Base-by-base conservation (phyloP, 2,888 invertebrate species). In the Idaea biselata region DNA sequence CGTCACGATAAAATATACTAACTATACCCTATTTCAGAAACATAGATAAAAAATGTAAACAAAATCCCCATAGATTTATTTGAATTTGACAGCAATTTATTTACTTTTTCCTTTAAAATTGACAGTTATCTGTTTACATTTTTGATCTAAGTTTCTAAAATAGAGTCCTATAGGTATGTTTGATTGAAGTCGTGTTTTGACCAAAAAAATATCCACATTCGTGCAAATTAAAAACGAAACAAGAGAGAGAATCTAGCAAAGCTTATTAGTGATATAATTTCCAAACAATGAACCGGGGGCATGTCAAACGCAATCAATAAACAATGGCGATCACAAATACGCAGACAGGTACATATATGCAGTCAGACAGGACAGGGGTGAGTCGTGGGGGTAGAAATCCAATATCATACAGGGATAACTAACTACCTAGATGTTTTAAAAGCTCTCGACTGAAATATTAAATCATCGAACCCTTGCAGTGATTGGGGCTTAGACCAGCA, bases 381-480 rank as follows among this genome's bases (percentile, higher is more conserved):
- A 25, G 25, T 5, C 25, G 44, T 44, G 56, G 16, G 63, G 32
- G 54, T 44, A 58, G 56, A 62, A 60, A 66, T 66, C 64, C 62
- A 68, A 67, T 65, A 67, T 57, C 58, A 67, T 63, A 60, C 55
- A 60, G 62, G 66, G 67, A 62, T 69, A 59, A 67, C 64, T 65
- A 62, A 69, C 65, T 64, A 25, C 5, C 3, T 25, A 65, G 63
- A 65, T 67, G 60, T 62, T 63, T 65, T 63, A 69, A 69, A 69
- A 65, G 68, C 66, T 68, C 64, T 65, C 60, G 66, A 61, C 64
- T 65, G 66, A 66, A 68, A 71, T 71, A 71, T 71, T 69, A 66
- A 69, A 71, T 69, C 69, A 71, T 68, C 63, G 69, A 65, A 69
- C 71, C 71, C 71, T 68, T 69, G 67, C 66, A 66, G 66, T 54